A percentile compares a stretch with the other conserved stretches of the same genome.
Evolutionary conservation across 2,797 vertebrate species (phyloP).

Genomic region (Gadopsis marmoratus): DNA sequence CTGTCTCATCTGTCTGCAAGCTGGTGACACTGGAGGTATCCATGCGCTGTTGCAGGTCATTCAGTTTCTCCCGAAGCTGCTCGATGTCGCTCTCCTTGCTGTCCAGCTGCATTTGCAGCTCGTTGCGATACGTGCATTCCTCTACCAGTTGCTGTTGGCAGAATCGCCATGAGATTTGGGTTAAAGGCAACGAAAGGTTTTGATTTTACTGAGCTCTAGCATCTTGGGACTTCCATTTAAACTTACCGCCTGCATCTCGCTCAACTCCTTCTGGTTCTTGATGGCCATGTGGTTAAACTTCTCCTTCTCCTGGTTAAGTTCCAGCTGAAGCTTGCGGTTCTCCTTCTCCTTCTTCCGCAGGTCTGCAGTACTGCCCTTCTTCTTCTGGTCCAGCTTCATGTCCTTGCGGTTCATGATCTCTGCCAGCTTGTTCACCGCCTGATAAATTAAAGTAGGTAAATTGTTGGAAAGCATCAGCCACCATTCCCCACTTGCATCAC

Average conservation of each 20-base stretch:
- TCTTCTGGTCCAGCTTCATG: constrained; percentile 97
- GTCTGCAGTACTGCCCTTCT: constrained; percentile 96
- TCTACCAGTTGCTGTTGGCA: constrained; percentile 92
- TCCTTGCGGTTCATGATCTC: constrained; percentile 99
- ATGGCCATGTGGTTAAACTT: constrained; percentile 98
- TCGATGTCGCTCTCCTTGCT: constrained; percentile 99
- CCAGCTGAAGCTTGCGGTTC: constrained; percentile 96
- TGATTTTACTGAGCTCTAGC: neutral
- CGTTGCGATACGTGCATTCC: constrained; percentile 92
- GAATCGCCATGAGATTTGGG: constrained; percentile 1
- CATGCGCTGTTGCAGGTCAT: constrained; percentile 93
- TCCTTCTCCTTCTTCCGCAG: constrained; percentile 99
- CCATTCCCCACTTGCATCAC: neutral
- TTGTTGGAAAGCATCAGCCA: neutral
- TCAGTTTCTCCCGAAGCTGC: constrained; percentile 93
- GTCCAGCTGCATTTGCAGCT: constrained; percentile 98
- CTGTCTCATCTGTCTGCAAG: constrained; percentile 92
- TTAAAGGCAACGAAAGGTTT: constrained; percentile 3
- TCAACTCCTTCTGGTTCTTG: constrained; percentile 96
- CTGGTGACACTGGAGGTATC: constrained; percentile 96
- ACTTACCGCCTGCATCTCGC: constrained; percentile 97
- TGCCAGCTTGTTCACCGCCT: constrained; percentile 99
- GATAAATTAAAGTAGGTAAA: constrained; percentile 24
- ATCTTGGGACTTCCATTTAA: neutral
- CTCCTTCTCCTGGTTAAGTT: constrained; percentile 98